Percentiles rank a stretch among this genome's conserved stretches.
These are phyloP conservation scores for Bibio marci DNA, from an alignment of 2,888 invertebrate species.

Conservation along the genomic window DNA sequence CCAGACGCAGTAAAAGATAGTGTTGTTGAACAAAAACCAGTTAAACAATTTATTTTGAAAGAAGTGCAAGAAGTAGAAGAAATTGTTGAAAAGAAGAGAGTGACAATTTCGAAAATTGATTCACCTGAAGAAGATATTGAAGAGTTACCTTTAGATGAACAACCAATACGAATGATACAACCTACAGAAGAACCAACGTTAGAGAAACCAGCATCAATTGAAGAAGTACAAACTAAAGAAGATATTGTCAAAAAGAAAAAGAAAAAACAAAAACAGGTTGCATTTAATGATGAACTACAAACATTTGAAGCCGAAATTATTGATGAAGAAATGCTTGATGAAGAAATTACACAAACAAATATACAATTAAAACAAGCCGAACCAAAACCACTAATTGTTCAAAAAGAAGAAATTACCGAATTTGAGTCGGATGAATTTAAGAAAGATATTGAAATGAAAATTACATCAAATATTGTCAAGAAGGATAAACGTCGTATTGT, in stretches of 20 bases:
- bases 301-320: slow-evolving; percentile 11
- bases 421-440: slow-evolving; percentile 25
- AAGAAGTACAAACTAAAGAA: neutral
- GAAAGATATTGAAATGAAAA: slow-evolving; percentile 38
- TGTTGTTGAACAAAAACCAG: slow-evolving; percentile 16
- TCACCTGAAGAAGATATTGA: slow-evolving; percentile 14
- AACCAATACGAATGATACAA: slow-evolving; percentile 14
- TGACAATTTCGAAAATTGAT: slow-evolving; percentile 9
- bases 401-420: slow-evolving; percentile 2
- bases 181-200: slow-evolving; percentile 15
- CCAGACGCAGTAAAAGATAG: slow-evolving; percentile 21
- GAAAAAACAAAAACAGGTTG: slow-evolving; percentile 15
- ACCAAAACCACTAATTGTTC: neutral
- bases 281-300: slow-evolving; percentile 9
- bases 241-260: slow-evolving; percentile 9
- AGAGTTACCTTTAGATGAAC: slow-evolving; percentile 22
- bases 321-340: slow-evolving; percentile 14
- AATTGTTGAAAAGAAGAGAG: slow-evolving; percentile 4
- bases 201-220: neutral
- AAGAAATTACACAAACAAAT: slow-evolving; percentile 1
- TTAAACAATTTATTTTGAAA: neutral
- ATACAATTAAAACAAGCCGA: slow-evolving; percentile 1
- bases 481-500: slow-evolving; percentile 29
- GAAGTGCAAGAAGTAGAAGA: slow-evolving; percentile 9
- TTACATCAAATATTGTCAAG: slow-evolving; percentile 32